phyloP scores from a whole-genome alignment of 1,140 invertebrate genomes.

The Drosophila triauraria region DNA sequence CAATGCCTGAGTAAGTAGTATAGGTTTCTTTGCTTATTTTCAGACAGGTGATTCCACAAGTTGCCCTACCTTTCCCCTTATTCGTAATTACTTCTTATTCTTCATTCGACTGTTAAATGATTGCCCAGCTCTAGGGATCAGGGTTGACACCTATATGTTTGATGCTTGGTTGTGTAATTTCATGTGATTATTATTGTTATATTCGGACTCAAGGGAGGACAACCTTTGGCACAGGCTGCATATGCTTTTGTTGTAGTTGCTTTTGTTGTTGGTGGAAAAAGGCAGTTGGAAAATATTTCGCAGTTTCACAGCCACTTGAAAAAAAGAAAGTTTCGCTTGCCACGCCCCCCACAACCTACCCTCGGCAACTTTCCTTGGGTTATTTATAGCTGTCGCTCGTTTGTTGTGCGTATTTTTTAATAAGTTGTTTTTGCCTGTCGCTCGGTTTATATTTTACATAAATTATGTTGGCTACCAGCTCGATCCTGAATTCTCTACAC shows the following conservation, averaged over 20 bases:
- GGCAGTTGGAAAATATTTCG: conserved; percentile 42
- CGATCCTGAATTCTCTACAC: neutral
- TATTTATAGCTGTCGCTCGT: conserved; percentile 78
- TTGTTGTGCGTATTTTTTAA: conserved; percentile 69
- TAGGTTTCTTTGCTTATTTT: neutral
- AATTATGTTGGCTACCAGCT: conserved; percentile 69
- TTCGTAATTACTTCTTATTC: no score
- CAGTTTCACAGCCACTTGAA: conserved; percentile 68
- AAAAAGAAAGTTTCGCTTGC: conserved; percentile 25
- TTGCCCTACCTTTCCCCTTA: no score
- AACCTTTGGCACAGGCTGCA: conserved; percentile 31
- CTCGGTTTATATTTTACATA: conserved; percentile 77
- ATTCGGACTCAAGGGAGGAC: neutral
- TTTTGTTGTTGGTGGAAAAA: conserved; percentile 5
- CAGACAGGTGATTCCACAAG: neutral
- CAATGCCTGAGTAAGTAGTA: neutral
- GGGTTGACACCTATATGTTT: neutral
- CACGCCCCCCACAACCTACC: neutral
- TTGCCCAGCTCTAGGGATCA: neutral
- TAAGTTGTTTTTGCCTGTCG: conserved; percentile 74
- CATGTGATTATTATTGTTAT: conserved; percentile 6
- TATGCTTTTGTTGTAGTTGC: conserved; percentile 19
- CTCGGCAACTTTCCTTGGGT: conserved; percentile 22
- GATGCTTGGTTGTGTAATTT: neutral
- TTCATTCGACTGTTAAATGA: neutral